These are phyloP conservation scores for Drosophila monieri DNA, from an alignment of 2,888 invertebrate species.

Conservation along the genomic window DNA sequence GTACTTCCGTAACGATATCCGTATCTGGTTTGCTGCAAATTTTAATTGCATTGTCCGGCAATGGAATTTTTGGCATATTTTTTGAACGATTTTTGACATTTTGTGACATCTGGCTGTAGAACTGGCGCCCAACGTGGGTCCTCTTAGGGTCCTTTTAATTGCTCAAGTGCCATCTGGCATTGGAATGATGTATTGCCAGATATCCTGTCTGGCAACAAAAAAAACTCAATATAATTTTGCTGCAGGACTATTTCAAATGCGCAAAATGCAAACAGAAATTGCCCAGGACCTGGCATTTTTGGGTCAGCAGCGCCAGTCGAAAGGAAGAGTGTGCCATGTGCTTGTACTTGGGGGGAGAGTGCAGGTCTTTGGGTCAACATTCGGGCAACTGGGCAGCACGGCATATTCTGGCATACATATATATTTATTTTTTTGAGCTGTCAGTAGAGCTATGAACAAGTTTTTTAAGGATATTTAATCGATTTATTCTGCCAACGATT, in stretches of 20 bases:
- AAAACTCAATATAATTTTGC: conserved; percentile 17
- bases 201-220: background rate
- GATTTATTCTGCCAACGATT: conserved; percentile 23
- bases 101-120: background rate
- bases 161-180: conserved; percentile 40
- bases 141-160: conserved; percentile 45
- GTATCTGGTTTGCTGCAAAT: conserved; percentile 13
- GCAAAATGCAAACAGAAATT: conserved; percentile 32
- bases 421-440: no score
- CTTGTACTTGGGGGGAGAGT: no score
- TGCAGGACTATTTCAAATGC: conserved; percentile 25
- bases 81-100: conserved; percentile 47
- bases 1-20: background rate
- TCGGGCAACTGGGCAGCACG: no score
- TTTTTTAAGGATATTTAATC: conserved; percentile 22
- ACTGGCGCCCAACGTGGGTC: background rate
- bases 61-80: conserved; percentile 35
- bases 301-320: conserved; percentile 17
- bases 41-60: conserved; percentile 52
- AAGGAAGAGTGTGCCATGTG: conserved; percentile 26
- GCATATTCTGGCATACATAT: conserved; percentile 6
- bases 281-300: conserved; percentile 11
- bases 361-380: conserved; percentile 25
- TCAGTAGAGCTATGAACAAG: conserved; percentile 17
- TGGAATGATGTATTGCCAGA: conserved; percentile 18